Evolutionary conservation across 2,888 invertebrate species (phyloP), one percentile per base, ranked within the genome.

Genomic region (Chrysolina oricalcia): DNA sequence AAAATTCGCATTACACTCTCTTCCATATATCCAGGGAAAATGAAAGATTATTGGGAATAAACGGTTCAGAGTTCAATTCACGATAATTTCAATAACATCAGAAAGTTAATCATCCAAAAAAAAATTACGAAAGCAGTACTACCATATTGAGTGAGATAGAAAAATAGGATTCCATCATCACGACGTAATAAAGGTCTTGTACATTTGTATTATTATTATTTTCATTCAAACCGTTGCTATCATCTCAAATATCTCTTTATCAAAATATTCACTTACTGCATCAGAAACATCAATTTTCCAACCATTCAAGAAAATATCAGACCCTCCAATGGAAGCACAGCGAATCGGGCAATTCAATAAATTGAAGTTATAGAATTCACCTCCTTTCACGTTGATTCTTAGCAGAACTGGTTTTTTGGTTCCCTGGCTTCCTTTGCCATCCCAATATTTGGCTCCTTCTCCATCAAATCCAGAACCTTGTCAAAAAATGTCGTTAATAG

Each of bases 401-500:
- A 81, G 73, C 27, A 81, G 78, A 50, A 77, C 75, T 13, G 81
- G 80, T 75, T 80, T 80, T 5, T 64, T 68, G 21, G 66, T 69
- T 21, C 78, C 77, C 67, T 77, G 76, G 5, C 75, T 78, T 11
- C 81, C 81, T 70, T 77, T 78, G 8, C 81, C 79, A 71, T 81
- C 81, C 79, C 80, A 81, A 62, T 81, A 81, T 23, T 72, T 63
- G 53, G 79, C 74, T 15, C 80, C 80, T 63, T 79, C 73, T 6
- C 79, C 81, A 56, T 81, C 81, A 9, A 80, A 56, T n/a, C 72
- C 65, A 17, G 74, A 62, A 62, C 62, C 79, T 74, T 1, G 19
- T 0, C 19, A 10, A 19, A 53, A 53, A 53, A 43, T 5, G 2
- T 4, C 6, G 2, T 2, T 15, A 43, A 43, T 13, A 15, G 2